A percentile compares a stretch with the other conserved stretches of the same genome.
Evolutionary conservation across 2,113 vertebrate genomes (phyloP).

Genomic region (Hippocampus zosterae): DNA sequence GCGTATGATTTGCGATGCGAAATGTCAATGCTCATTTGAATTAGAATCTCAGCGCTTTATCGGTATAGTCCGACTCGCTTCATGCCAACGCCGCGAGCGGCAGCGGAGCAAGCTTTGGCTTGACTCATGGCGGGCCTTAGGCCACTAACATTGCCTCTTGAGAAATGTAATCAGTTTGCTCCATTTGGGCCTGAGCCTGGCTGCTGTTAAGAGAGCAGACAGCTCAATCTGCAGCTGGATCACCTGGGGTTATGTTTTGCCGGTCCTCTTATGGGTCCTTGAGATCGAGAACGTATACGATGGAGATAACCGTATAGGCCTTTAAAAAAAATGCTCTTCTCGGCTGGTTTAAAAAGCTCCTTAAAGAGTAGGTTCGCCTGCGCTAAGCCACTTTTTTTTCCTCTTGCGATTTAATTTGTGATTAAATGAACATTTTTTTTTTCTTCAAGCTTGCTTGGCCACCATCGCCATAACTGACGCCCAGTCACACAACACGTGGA

Average conservation of each 20-base stretch:
- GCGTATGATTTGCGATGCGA: not conserved
- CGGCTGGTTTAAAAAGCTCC: conserved; percentile 64
- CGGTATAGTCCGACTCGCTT: not conserved
- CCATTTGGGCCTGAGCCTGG: conserved; percentile 35
- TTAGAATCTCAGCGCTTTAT: not conserved
- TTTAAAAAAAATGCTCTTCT: conserved; percentile 29
- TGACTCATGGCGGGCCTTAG: conserved; percentile 38
- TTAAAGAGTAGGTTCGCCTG: conserved; percentile 37
- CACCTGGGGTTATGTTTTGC: conserved; percentile 20
- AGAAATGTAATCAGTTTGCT: conserved; percentile 58
- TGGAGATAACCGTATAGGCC: conserved; percentile 47
- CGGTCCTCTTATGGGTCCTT: conserved; percentile 15
- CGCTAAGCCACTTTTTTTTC: not conserved
- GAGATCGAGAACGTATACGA: not conserved
- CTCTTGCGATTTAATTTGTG: too few relatives aligned
- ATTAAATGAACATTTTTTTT: too few relatives aligned
- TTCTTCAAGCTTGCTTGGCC: not conserved
- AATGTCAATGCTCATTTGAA: not conserved
- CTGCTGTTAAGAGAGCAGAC: conserved; percentile 17
- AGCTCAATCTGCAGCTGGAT: conserved; percentile 10
- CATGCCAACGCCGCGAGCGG: conserved; percentile 8
- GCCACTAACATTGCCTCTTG: conserved; percentile 44
- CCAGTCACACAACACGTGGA: too few relatives aligned
- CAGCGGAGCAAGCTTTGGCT: conserved; percentile 37
- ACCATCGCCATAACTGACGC: not conserved